These are phyloP conservation scores for Eurystomus glaucurus DNA, from an alignment of 2,797 vertebrate genomes.

Conservation along the genomic window DNA sequence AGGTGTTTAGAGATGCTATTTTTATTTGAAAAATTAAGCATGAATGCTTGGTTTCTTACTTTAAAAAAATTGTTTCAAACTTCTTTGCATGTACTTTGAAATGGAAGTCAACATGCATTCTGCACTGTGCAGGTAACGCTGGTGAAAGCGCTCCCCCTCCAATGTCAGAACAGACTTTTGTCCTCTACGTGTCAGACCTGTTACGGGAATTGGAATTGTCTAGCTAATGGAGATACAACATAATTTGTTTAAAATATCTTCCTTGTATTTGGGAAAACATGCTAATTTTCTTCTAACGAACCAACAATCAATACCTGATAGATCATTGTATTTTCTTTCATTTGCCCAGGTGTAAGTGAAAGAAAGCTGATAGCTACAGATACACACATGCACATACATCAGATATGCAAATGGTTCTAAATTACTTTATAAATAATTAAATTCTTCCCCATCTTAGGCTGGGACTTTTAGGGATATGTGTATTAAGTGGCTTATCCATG, in stretches of 20 bases:
- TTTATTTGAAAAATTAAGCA: not conserved
- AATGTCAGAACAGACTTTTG: not conserved
- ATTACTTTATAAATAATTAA: too few species aligned
- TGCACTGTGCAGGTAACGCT: not conserved
- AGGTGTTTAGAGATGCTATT: not conserved
- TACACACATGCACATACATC: fast-evolving
- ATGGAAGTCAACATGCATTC: not conserved
- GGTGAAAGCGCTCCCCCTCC: not conserved
- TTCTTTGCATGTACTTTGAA: slow-evolving; percentile 1
- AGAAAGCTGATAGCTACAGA: not conserved
- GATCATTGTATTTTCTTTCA: not conserved
- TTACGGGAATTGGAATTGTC: not conserved
- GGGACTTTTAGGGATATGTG: not conserved
- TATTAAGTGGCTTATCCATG: not conserved
- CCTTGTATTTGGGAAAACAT: not conserved
- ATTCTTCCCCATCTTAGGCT: not conserved
- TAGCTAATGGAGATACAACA: not conserved
- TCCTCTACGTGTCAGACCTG: not conserved
- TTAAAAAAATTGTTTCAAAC: slow-evolving; percentile 32
- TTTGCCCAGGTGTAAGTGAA: not conserved
- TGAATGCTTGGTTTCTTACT: not conserved
- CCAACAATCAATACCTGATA: not conserved
- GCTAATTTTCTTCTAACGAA: not conserved
- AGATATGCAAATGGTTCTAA: too few species aligned
- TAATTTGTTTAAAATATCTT: not conserved